A percentile compares a stretch with the other conserved stretches of the same genome.
phyloP scores from a whole-genome alignment of 2,113 vertebrate genomes.

The Planiliza haematocheilus region DNA sequence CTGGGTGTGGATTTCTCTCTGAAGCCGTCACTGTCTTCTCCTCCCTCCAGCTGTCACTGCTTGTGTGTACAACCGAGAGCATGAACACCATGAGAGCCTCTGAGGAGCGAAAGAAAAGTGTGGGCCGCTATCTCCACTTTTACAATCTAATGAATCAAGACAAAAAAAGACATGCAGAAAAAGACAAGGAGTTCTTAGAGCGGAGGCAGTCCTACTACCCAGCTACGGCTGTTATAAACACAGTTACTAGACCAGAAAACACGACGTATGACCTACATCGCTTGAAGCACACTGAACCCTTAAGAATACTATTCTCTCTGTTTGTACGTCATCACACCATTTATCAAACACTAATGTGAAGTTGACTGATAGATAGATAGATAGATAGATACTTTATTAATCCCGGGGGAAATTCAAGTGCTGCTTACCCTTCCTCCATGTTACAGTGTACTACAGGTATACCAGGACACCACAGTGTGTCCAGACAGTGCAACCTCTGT shows the following conservation, averaged over 20 bases:
- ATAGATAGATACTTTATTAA: too few relatives aligned
- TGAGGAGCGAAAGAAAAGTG: neutral
- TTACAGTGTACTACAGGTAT: too few relatives aligned
- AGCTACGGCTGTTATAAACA: slow-evolving; percentile 19
- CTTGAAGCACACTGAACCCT: slow-evolving; percentile 9
- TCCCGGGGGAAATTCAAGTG: too few relatives aligned
- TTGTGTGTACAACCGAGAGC: neutral
- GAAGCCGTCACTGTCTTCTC: neutral
- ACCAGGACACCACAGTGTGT: too few relatives aligned
- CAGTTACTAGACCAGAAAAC: slow-evolving; percentile 1
- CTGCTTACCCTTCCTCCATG: too few relatives aligned
- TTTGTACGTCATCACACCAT: neutral
- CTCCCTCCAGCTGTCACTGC: neutral
- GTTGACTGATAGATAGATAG: slow-evolving; percentile 9
- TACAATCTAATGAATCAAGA: slow-evolving; percentile 22
- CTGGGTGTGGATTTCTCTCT: slow-evolving; percentile 1
- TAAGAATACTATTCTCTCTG: neutral
- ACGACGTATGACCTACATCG: slow-evolving; percentile 10
- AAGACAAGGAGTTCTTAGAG: slow-evolving; percentile 33
- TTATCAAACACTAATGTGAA: slow-evolving; percentile 6
- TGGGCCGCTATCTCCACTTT: slow-evolving; percentile 13
- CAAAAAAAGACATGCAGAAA: slow-evolving; percentile 32
- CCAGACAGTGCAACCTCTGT: slow-evolving; percentile 19
- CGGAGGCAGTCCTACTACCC: slow-evolving; percentile 19
- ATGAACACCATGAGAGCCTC: slow-evolving; percentile 6